Conservation (phyloP, 2,113 vertebrate genomes). For the Phyllostomus discolor region DNA sequence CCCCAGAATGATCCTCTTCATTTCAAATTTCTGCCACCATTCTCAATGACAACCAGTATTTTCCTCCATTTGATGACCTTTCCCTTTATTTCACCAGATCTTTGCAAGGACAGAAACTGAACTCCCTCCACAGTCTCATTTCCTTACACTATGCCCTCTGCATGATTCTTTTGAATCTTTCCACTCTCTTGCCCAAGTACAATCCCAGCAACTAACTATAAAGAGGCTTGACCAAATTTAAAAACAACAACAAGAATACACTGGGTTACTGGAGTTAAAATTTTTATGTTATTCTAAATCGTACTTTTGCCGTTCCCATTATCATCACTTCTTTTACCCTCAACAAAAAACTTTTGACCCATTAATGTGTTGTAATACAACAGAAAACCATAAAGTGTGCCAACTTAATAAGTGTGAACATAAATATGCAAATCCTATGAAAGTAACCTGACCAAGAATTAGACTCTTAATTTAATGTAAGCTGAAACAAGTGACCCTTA, state of each 20-base stretch:
- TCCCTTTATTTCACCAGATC: not conserved
- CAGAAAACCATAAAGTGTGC: not conserved
- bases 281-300: not conserved
- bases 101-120: not conserved
- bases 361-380: not conserved
- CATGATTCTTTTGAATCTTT: not conserved
- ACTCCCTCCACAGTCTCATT: not conserved
- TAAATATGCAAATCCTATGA: conserved; percentile 1
- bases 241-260: not conserved
- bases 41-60: not conserved
- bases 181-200: not conserved
- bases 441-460: conserved; percentile 5
- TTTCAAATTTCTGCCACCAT: not conserved
- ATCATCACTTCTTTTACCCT: not conserved
- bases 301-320: not conserved
- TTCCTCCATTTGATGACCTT: not conserved
- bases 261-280: not conserved
- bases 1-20: not conserved
- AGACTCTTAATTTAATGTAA: not conserved
- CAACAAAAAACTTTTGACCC: not conserved
- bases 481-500: not conserved
- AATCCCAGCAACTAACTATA: not conserved
- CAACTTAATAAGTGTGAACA: not conserved
- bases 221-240: not conserved
- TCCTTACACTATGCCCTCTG: not conserved